Evolutionary conservation across 1,140 invertebrate species (phyloP), one percentile per base, ranked within the genome.

Genomic region (Cardiocondyla obscurior): DNA sequence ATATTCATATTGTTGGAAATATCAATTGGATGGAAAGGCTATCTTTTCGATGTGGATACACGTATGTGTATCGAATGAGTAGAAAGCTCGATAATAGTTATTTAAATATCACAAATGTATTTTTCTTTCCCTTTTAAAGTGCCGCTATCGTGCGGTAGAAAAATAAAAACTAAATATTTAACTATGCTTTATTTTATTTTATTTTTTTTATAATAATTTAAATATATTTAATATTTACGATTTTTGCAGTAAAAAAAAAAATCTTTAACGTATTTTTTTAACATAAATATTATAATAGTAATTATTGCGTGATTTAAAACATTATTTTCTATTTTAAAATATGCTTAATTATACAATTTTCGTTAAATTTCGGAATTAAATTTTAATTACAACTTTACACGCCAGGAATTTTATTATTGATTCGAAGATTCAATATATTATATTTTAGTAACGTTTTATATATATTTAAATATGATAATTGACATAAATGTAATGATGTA

Each of bases 61-160:
- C 36, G 46, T 36, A 30, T 39, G 39, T 53, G 46, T 36, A 30
- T 19, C 16, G 30, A n/a, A 19, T 1, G 0, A 28, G 14, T 1
- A 67, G 28, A 69, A 49, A 49, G 33, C 16, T n/a, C 8, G 65
- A 69, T 69, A 69, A 22, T 7, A 14, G n/a, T 70, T 70, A 51
- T 22, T 2, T 1, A 0, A 36, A 51, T 51, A 51, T 33, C 30
- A 16, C 4, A 33, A 16, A 51, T 22, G 12, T 30, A 69, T 69
- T 69, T 69, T 51, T 33, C 6, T 22, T 19, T n/a, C n/a, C 12
- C 6, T 70, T 51, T 19, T 22, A 67, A 49, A 49, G 0, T 22
- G 7, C 8, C 8, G n/a, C 1, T n/a, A 14, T 33, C 33, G n/a
- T 33, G n/a, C n/a, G n/a, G n/a, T n/a, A n/a, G 3, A 22, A 33